Percentiles rank a stretch among this genome's conserved stretches.
These are phyloP conservation scores for Halictus quadricinctus DNA, from an alignment of 2,888 invertebrate genomes.

Conservation along the genomic window DNA sequence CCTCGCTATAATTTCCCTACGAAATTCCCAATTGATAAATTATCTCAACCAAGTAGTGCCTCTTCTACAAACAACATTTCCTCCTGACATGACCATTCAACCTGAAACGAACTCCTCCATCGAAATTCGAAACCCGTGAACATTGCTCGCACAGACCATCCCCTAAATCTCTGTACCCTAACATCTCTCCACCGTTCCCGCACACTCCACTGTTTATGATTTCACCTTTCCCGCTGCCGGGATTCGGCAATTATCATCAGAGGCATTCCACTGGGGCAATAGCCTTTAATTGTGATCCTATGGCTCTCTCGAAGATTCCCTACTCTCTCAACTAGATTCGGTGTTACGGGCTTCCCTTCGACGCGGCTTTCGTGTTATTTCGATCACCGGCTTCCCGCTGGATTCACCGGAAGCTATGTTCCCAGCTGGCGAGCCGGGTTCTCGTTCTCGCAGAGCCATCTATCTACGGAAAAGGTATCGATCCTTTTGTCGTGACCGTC, in stretches of 20 bases:
- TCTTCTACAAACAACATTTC: too few relatives aligned
- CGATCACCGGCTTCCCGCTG: neutral
- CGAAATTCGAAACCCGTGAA: neutral
- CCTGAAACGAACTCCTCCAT: neutral
- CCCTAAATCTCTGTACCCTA: neutral
- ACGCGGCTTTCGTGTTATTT: constrained; percentile 22
- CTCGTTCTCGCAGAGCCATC: neutral
- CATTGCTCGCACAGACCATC: neutral
- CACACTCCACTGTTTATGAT: neutral
- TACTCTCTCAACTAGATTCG: neutral
- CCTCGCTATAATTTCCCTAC: neutral
- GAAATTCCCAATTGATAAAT: too few relatives aligned
- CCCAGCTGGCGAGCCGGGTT: neutral
- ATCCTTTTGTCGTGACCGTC: constrained; percentile 5
- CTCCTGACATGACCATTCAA: too few relatives aligned
- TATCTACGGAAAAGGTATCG: constrained; percentile 12
- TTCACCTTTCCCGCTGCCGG: neutral
- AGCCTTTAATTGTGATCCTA: neutral
- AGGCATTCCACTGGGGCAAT: neutral
- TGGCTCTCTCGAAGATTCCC: constrained; percentile 13
- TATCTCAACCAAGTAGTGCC: too few relatives aligned
- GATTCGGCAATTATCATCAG: neutral
- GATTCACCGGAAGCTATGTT: neutral
- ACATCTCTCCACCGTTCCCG: neutral
- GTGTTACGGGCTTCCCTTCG: constrained; percentile 11